Conservation (phyloP, 2,113 vertebrate genomes). For the Oncorhynchus clarkii region DNA sequence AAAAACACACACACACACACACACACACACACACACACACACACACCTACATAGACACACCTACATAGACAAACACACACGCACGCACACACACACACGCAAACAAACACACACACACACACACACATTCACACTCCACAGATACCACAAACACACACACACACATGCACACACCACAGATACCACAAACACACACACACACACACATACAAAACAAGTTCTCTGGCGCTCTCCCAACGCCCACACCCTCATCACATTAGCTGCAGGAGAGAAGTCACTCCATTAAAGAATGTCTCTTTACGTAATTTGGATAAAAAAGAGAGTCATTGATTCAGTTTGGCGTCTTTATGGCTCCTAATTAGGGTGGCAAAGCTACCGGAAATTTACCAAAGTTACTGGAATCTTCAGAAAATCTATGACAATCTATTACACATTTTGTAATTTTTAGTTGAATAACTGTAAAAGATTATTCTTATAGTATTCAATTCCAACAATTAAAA, state of each 20-base stretch:
- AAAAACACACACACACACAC: neutral
- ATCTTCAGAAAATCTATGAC: too few species aligned
- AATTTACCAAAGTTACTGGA: too few species aligned
- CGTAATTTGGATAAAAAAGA: constrained; percentile 38
- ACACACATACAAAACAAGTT: neutral
- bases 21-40: too few species aligned
- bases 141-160: neutral
- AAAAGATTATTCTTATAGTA: too few species aligned
- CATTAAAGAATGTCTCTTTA: constrained; percentile 39
- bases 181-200: neutral
- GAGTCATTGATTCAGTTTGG: constrained; percentile 48
- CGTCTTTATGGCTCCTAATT: constrained; percentile 21
- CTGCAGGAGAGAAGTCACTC: constrained; percentile 31
- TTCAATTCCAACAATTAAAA: too few species aligned
- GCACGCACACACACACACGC: too few species aligned
- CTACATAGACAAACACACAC: neutral
- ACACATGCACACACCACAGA: neutral
- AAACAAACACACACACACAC: too few species aligned
- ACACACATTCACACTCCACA: too few species aligned
- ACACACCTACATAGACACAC: too few species aligned
- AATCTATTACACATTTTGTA: too few species aligned
- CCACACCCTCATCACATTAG: constrained; percentile 52
- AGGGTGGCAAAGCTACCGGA: too few species aligned
- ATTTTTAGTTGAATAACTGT: too few species aligned
- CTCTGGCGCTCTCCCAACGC: constrained; percentile 13